phyloP scores from a whole-genome alignment of 1,140 invertebrate species.

The Monochamus saltuarius region DNA sequence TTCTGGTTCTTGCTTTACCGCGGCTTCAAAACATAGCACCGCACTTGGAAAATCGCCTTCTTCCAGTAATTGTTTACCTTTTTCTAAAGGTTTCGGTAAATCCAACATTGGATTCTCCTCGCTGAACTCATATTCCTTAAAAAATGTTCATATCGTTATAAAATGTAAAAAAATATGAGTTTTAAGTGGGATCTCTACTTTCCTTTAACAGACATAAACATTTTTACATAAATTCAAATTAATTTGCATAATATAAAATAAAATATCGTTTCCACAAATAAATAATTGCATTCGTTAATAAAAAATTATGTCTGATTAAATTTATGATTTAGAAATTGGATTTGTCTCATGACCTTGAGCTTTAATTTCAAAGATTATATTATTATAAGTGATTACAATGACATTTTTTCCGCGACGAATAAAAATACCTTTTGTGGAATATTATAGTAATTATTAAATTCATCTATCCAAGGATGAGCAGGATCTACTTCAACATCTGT shows the following conservation, averaged over 20 bases:
- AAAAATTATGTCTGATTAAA: too few species aligned
- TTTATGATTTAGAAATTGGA: too few species aligned
- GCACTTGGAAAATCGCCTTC: slow-evolving; percentile 92
- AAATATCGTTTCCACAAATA: too few species aligned
- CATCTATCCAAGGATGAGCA: slow-evolving; percentile 63
- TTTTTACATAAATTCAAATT: too few species aligned
- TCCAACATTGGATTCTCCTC: slow-evolving; percentile 85
- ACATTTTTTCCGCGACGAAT: not conserved
- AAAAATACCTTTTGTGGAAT: slow-evolving; percentile 63
- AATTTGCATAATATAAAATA: too few species aligned
- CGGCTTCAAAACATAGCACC: slow-evolving; percentile 95
- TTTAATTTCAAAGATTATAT: too few species aligned
- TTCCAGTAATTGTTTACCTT: slow-evolving; percentile 79
- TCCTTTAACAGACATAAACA: too few species aligned
- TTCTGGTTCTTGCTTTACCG: slow-evolving; percentile 80
- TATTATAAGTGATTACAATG: too few species aligned
- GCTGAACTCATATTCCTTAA: slow-evolving; percentile 77
- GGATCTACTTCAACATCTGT: slow-evolving; percentile 55
- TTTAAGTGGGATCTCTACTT: too few species aligned
- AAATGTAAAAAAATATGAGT: not conserved
- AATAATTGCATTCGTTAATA: too few species aligned
- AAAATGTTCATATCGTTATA: not conserved
- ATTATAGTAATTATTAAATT: slow-evolving; percentile 61
- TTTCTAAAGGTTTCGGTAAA: slow-evolving; percentile 78
- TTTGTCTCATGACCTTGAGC: too few species aligned